phyloP scores from a whole-genome alignment of 2,888 invertebrate species.

The Chaitophorus viminalis region DNA sequence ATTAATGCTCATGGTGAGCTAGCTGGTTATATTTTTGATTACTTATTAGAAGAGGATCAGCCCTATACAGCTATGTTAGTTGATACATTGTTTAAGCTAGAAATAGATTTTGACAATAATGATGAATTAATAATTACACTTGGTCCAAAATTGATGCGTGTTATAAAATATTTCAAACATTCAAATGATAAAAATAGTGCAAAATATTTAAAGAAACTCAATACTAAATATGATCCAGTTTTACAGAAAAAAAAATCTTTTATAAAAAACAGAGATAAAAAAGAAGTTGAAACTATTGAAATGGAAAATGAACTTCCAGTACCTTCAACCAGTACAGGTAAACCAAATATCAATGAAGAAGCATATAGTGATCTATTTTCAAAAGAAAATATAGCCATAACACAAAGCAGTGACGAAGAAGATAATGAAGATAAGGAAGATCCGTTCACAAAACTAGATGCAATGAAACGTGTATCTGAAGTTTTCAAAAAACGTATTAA shows the following conservation, averaged over 20 bases:
- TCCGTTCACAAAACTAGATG: slow-evolving; percentile 20
- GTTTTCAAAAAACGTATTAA: slow-evolving; percentile 42
- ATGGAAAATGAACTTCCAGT: neutral
- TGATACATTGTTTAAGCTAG: slow-evolving; percentile 41
- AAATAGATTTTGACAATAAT: slow-evolving; percentile 28
- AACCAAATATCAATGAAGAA: neutral
- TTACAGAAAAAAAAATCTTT: neutral
- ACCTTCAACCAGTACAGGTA: neutral
- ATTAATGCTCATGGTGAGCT: slow-evolving; percentile 51
- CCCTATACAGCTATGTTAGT: slow-evolving; percentile 26
- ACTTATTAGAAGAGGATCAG: slow-evolving; percentile 40
- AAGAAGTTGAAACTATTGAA: neutral
- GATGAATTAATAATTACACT: neutral
- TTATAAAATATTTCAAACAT: slow-evolving; percentile 33
- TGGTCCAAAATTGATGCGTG: slow-evolving; percentile 20
- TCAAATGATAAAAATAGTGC: neutral
- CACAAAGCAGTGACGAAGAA: slow-evolving; percentile 9
- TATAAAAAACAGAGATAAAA: neutral
- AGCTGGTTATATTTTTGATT: slow-evolving; percentile 46
- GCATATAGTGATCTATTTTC: slow-evolving; percentile 30
- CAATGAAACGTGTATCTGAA: slow-evolving; percentile 51
- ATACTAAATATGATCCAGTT: slow-evolving; percentile 35
- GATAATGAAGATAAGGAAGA: neutral
- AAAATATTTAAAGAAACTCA: slow-evolving; percentile 45
- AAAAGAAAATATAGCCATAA: neutral